Evolutionary conservation across 2,888 invertebrate species (phyloP), one percentile per base, ranked within the genome.

Genomic region (Charanyca ferruginea): DNA sequence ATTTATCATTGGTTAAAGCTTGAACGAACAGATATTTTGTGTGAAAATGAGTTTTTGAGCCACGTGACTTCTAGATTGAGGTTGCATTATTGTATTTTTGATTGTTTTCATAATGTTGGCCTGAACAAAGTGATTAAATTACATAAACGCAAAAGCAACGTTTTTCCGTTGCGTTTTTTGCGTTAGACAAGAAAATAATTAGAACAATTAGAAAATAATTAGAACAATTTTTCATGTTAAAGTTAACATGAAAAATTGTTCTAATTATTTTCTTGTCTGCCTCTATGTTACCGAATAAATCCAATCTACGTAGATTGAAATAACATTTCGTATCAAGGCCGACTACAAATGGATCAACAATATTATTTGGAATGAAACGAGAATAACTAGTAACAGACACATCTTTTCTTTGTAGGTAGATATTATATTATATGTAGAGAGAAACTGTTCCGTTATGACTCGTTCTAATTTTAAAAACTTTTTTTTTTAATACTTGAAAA

Each of bases 1-100:
- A 81, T 81, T 53, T 67, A 64, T 77, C 68, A 73, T 44, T 45
- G 62, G 58, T 66, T 62, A 41, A 60, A 54, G 9, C 48, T 59
- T 49, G 38, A 45, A 23, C 45, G 66, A 65, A 66, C 62, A 49
- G 54, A 66, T 54, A 62, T 41, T 67, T 74, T 74, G 48, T 18
- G 16, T 1, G 2, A 6, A 32, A 57, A 35, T 58, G 9, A 58
- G 51, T 54, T 54, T 28, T 8, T 18, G 11, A 45, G 13, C 7
- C 32, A 18, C 1, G 9, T 23, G 35, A 16, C 6, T 61, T 20
- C 32, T 18, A 25, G n/a, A 45, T 60, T 22, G 9, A 59, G 28
- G 16, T 18, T 11, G 6, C 2, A 6, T 1, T 35, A n/a, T 42
- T 60, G 13, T 25, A 13, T 38, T 38, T 7, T 38, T 42, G 25